These are phyloP conservation scores for Desmodus rotundus DNA, from an alignment of 2,113 vertebrate species.

Conservation along the genomic window DNA sequence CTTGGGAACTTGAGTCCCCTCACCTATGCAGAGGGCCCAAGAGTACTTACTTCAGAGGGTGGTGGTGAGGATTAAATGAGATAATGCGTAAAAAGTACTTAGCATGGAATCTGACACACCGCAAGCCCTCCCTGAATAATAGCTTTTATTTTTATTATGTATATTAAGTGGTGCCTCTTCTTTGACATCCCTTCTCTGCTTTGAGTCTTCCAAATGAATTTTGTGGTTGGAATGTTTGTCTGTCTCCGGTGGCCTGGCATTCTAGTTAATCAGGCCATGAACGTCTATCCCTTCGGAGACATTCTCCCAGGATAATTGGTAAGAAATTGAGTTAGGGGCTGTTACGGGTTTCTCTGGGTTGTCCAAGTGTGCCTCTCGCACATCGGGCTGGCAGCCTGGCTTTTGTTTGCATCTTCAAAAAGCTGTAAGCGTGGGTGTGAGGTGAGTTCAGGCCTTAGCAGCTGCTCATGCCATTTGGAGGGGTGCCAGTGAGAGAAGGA, in stretches of 20 bases:
- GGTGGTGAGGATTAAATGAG: neutral
- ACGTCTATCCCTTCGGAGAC: conserved; percentile 38
- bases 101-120: neutral
- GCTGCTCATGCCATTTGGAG: conserved; percentile 3
- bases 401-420: conserved; percentile 35
- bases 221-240: neutral
- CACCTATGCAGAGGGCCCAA: neutral
- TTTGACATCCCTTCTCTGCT: neutral
- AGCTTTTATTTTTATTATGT: neutral
- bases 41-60: neutral
- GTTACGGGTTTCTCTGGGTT: conserved; percentile 12
- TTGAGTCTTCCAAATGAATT: conserved; percentile 21
- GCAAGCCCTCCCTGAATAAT: neutral
- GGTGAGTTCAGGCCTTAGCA: neutral
- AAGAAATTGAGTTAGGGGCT: conserved; percentile 65
- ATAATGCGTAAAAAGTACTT: neutral
- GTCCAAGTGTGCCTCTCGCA: neutral
- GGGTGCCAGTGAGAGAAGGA: neutral
- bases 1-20: neutral
- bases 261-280: conserved; percentile 21
- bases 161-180: neutral
- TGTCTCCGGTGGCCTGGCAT: conserved; percentile 41
- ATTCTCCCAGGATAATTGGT: conserved; percentile 27
- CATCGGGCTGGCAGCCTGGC: neutral
- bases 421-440: conserved; percentile 23